phyloP scores from a whole-genome alignment of 2,797 vertebrate species.

The Petrocephalus sullivani region DNA sequence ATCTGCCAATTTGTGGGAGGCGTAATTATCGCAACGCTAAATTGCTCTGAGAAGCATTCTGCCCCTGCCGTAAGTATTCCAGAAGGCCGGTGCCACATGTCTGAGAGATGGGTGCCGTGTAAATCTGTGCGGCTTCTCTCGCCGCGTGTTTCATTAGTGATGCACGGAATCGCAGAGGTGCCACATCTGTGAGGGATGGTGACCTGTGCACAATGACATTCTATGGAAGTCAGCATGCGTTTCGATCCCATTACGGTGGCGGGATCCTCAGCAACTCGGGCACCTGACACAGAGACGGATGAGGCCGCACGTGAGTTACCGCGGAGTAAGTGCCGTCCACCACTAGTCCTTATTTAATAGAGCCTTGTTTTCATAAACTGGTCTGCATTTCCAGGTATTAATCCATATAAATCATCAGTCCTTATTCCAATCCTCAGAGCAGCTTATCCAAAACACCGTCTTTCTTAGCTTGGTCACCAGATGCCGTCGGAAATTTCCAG shows the following conservation, averaged over 20 bases:
- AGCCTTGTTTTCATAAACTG: background rate
- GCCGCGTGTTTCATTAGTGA: background rate
- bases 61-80: background rate
- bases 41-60: background rate
- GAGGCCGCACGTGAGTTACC: background rate
- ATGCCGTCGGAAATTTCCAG: too few relatives aligned
- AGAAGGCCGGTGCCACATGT: background rate
- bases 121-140: background rate
- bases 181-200: background rate
- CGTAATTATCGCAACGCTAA: background rate
- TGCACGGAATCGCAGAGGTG: background rate
- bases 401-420: background rate
- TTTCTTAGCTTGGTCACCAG: background rate
- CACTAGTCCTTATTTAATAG: background rate
- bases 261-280: background rate
- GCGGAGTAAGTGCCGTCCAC: background rate
- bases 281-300: background rate
- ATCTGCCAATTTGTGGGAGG: background rate
- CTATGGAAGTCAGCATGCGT: background rate
- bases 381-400: background rate
- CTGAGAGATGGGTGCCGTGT: background rate
- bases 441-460: background rate
- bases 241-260: background rate
- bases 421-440: background rate
- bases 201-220: background rate